Base-by-base conservation (phyloP, 2,888 invertebrate species). In the Macaria notata region DNA sequence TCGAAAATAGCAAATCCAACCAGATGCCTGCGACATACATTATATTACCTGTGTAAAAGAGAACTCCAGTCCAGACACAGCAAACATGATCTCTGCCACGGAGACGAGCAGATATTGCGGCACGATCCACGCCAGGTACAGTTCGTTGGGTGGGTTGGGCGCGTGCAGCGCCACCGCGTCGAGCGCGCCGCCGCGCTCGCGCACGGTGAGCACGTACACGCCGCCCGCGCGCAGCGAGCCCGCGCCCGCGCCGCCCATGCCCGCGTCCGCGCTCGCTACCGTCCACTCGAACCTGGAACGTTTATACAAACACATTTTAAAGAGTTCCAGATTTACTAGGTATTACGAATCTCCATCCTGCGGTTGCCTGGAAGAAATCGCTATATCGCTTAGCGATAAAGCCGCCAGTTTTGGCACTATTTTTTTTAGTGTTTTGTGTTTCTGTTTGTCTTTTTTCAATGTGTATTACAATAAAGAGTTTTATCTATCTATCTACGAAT, bases 91-190 rank as follows among this genome's bases (percentile, higher is more conserved):
- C 85, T 97, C 97, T 0, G 95, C 96, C 3, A 95, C 79, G 0
- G 97, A 96, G 53, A 97, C 94, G 8, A 96, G 86, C 39, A 96
- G 78, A 76, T 96, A 97, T 80, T 97, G 97, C 0, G 96, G 96
- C 31, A 96, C 83, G 66, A 96, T 93, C 95, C 94, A 96, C 3
- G 93, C 81, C 71, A 96, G 94, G 61, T 94, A 93, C 3, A 96
- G 83, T 31, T 93, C 93, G 75, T 95, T 95, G 9, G 94, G 93
- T 0, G 93, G 91, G 44, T 94, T 93, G 70, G 94, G 93, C 0
- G 92, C 92, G 66, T 92, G 93, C 30, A 94, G 79, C 46, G 92
- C 92, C 0, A 92, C 91, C 43, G 92, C 92, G 82, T 92, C 92
- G 51, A 93, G 81, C 30, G 74, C 89, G 55, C 76, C 93, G 69